These are phyloP conservation scores for Echinometra lucunter DNA, from an alignment of 53 echinoderm and acorn worm genomes.

Conservation along the genomic window DNA sequence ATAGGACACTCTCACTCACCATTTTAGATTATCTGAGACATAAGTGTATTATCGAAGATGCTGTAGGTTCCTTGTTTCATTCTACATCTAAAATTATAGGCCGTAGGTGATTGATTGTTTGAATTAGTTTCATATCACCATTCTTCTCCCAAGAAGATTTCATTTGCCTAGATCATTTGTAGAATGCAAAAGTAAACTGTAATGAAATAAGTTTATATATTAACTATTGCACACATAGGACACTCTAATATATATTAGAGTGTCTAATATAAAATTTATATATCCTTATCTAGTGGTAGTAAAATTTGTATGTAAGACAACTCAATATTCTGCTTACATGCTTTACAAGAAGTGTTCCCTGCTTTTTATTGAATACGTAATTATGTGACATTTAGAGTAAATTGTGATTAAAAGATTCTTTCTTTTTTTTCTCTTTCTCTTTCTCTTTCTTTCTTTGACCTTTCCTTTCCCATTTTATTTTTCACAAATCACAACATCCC, in stretches of 20 bases:
- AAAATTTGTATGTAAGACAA: no score
- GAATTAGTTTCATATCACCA: conserved; percentile 20
- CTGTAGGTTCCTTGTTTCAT: conserved; percentile 31
- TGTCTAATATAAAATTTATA: no score
- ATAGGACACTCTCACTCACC: background rate
- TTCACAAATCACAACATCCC: background rate
- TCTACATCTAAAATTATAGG: background rate
- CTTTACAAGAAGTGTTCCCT: no score
- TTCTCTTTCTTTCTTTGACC: conserved; percentile 19
- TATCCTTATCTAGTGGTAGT: no score
- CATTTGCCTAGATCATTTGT: background rate
- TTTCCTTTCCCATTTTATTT: background rate
- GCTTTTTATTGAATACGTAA: no score
- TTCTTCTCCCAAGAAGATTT: background rate
- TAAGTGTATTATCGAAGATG: background rate
- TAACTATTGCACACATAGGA: no score
- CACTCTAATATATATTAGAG: background rate
- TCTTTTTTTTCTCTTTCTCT: background rate
- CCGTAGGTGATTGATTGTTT: background rate
- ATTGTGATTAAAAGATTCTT: no score
- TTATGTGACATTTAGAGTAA: no score
- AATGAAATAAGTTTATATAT: background rate
- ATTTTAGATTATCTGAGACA: background rate
- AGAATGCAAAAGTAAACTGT: background rate
- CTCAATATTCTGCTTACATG: no score